Evolutionary conservation across 2,797 vertebrate species (phyloP), one percentile per base, ranked within the genome.

Genomic region (Apogon hyalosoma): DNA sequence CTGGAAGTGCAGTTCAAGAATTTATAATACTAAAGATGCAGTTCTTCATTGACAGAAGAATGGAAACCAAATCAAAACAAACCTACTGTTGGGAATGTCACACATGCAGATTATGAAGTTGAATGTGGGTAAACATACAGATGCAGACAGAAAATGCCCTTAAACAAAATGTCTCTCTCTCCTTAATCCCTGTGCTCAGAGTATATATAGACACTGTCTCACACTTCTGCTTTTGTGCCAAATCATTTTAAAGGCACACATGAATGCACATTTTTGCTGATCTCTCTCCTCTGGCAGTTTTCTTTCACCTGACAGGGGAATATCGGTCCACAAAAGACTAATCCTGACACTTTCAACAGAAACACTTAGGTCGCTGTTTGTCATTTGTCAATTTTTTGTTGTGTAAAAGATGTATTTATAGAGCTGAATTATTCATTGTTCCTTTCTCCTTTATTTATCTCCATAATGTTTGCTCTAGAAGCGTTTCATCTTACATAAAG

Each of bases 131-230:
- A 58, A 71, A 77, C 47, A 53, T 50, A 73, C 43, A 51, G 47
- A 67, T 56, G n/a, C 14, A 54, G 67, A 63, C 70, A 68, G 64
- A 63, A 71, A 75, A 60, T 56, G 40, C 45, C 62, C 62, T 53
- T 49, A 69, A 73, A 76, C 52, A 36, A 55, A 47, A 41, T 14
- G 7, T 39, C 43, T 73, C 19, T 38, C 59, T 38, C 43, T 68
- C 19, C 45, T 42, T 58, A 65, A 65, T 85, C 73, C 64, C 63
- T 66, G 16, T 59, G 55, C 63, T 81, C 55, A 24, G 60, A 47
- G 49, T 80, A 69, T 68, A 87, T 83, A 77, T 79, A 83, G 52
- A 41, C 1, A 12, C 55, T 10, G 60, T 77, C 79, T 84, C 81
- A 59, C 68, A 84, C 74, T 56, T 79, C 76, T 53, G 69, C 45